Conservation (phyloP, 2,113 vertebrate species). For the Tricholaema leucomelas region DNA sequence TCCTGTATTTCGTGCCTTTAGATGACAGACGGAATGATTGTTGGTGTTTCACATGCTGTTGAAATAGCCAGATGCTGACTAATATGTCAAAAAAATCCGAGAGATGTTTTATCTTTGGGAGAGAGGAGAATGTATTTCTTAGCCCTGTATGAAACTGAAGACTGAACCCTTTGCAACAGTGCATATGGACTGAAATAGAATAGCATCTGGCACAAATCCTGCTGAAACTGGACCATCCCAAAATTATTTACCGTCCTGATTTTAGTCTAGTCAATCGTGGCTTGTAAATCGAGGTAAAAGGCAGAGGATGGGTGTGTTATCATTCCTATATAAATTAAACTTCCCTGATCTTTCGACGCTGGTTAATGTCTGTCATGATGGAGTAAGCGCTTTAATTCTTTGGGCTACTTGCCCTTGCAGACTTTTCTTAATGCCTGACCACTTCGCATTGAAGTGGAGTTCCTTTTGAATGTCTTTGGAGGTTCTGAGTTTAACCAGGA, state of each 20-base stretch:
- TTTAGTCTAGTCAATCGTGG: not conserved
- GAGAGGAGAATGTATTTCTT: not conserved
- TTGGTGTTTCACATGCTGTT: not conserved
- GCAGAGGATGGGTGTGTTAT: not conserved
- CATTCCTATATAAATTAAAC: not conserved
- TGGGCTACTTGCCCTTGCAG: not conserved
- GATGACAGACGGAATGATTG: not conserved
- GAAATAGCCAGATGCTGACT: not conserved
- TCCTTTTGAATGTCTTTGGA: not conserved
- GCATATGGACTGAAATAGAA: not conserved
- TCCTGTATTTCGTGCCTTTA: fast-evolving
- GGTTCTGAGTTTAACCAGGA: not conserved
- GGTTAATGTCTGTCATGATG: not conserved
- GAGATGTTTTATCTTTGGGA: not conserved
- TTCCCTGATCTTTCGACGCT: not conserved
- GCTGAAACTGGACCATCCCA: not conserved
- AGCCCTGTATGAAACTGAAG: not conserved
- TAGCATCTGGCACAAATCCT: not conserved
- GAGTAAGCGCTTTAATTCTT: not conserved
- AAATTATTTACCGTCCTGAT: not conserved
- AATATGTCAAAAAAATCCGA: not conserved
- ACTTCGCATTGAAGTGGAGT: not conserved
- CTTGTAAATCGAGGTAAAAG: not conserved
- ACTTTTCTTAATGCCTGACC: not conserved
- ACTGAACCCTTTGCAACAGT: not conserved